Percentiles rank a stretch among this genome's conserved stretches.
Conservation (phyloP, 2,888 invertebrate species). For the Sipunculus nudus region DNA sequence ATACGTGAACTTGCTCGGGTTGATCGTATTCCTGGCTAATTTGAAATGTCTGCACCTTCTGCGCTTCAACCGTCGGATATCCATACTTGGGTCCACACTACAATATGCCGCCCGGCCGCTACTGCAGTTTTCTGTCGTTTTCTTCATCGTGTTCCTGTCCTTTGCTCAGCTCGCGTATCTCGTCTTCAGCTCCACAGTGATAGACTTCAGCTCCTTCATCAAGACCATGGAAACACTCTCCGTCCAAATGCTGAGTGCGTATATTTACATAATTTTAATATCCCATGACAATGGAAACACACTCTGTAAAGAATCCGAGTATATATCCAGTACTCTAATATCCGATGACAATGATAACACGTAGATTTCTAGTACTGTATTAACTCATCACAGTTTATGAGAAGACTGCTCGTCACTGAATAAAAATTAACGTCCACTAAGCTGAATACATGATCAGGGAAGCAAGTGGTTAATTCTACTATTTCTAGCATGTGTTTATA, state of each 20-base stretch:
- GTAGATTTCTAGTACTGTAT: too few relatives aligned
- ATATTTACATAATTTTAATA: too few relatives aligned
- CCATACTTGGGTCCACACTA: conserved; percentile 56
- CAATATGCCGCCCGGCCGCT: conserved; percentile 50
- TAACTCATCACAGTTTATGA: too few relatives aligned
- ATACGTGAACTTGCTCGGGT: conserved; percentile 62
- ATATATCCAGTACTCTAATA: too few relatives aligned
- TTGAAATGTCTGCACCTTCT: conserved; percentile 63
- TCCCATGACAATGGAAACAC: too few relatives aligned
- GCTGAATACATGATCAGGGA: too few relatives aligned
- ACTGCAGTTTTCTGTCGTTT: conserved; percentile 58
- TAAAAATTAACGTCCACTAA: too few relatives aligned
- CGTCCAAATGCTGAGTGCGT: conserved; percentile 56
- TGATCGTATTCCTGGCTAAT: conserved; percentile 64
- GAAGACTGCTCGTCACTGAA: too few relatives aligned
- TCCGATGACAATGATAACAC: too few relatives aligned
- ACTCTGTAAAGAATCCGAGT: too few relatives aligned
- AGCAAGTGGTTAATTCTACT: too few relatives aligned
- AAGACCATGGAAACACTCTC: conserved; percentile 56
- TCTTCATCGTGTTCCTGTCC: conserved; percentile 51
- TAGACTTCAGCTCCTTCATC: conserved; percentile 47
- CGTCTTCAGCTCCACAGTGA: conserved; percentile 38
- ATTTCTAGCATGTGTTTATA: too few relatives aligned
- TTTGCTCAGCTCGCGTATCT: conserved; percentile 53
- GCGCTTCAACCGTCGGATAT: conserved; percentile 36